Base-by-base conservation (phyloP, 2,888 invertebrate genomes). In the Monoplex corrugatus region DNA sequence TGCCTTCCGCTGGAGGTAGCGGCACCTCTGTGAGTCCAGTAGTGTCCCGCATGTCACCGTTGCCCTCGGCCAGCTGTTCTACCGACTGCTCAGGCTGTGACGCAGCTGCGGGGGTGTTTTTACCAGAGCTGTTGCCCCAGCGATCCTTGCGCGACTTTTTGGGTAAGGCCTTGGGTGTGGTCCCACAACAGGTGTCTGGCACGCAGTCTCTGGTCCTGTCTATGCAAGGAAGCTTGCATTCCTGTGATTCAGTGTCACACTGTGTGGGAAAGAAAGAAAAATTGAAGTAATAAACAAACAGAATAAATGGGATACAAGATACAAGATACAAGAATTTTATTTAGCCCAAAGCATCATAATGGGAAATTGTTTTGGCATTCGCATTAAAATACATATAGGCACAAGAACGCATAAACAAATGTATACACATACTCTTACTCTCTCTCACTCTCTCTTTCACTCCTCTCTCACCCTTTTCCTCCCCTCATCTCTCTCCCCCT, bases 131-230 rank as follows among this genome's bases (percentile, higher is more conserved):
- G 10, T 16, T 28, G 19, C 72, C 72, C 72, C 72, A 32, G 40
- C 78, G 78, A 28, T 40, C 78, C 23, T 80, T 80, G 44, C 72
- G 86, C 32, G 38, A 10, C 57, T 38, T 89, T 43, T 86, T 89
- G 57, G 16, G 13, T 35, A 8, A 57, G 68, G 35, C 45, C 23
- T 75, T 72, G n/a, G 78, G 84, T 10, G 68, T 85, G 83, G 87
- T 89, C 0, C 91, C 92, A 90, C 96, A 96, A 90, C 96, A 96
- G 0, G 95, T 95, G 91, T 95, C 94, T 1, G 91, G 89, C 88
- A 92, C 93, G 91, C 96, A 96, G 0, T 72, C 86, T n/a, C 72
- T 13, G 72, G 16, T 63, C 40, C 44, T 72, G 78, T 80, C 78
- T 19, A 44, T 32, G 35, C 86, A 86, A 2, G 43, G 63, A 23